Base-by-base conservation (phyloP, 2,888 invertebrate species). In the Reticulitermes lucifugus region DNA sequence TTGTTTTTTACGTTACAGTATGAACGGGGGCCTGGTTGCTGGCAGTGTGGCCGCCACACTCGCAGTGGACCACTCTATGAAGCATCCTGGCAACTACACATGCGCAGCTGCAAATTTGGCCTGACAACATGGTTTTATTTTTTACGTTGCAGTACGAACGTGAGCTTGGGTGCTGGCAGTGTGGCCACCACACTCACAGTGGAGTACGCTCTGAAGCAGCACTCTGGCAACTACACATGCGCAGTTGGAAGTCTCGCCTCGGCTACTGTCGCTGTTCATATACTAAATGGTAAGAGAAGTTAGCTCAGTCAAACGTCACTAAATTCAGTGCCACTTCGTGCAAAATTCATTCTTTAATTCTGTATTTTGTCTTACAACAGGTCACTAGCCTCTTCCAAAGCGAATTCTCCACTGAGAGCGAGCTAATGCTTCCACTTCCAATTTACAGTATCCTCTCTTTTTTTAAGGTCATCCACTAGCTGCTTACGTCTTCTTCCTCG, bases 211-310 rank as follows among this genome's bases (percentile, higher is more conserved):
- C 92, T 92, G 88, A 92, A 92, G 86, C 91, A 91, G 84, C 93
- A 94, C 89, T 93, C 93, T 55, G 94, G 94, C 85, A 93, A 93
- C 90, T 94, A 94, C 90, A 93, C 93, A 87, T 94, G 94, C 89
- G 89, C 91, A 84, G 92, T 92, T 55, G 90, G 91, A 85, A 89
- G 90, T 83, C 88, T 90, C 87, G 93, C 93, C 85, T 92, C 91
- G 87, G 92, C 93, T 88, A 93, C 93, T 84, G 92, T 94, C 84
- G 92, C 93, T 83, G 93, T 94, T 88, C 93, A 94, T 90, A 93
- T 94, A 88, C 92, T 94, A 87, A 93, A 94, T 89, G 93, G 94
- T 93, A 91, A 92, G 88, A 21, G 25, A 60, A 21, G 60, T 60
- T n/a, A 60, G 14, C 1, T 71, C 25, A 29, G 9, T 71, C 25